Conservation (phyloP, 2,888 invertebrate species). For the Trypoxylon attenuatum region DNA sequence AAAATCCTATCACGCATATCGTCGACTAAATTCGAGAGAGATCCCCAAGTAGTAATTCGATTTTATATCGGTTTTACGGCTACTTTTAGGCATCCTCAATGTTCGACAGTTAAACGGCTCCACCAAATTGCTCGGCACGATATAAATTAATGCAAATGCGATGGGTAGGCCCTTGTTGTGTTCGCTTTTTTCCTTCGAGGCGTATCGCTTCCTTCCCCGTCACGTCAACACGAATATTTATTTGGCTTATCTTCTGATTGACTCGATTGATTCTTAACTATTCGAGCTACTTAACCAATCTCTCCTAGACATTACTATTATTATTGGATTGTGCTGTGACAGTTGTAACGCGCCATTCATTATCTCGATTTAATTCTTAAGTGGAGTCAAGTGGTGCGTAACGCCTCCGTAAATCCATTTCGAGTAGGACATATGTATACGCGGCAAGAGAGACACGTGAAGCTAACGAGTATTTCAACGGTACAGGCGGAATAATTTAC, state of each 20-base stretch:
- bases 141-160: background rate
- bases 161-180: too few species aligned
- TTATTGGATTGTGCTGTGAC: background rate
- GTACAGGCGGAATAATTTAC: too few species aligned
- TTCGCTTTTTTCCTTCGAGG: too few species aligned
- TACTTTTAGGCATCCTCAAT: background rate
- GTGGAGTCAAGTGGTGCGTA: background rate
- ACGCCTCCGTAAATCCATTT: conserved; percentile 1
- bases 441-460: too few species aligned
- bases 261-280: background rate
- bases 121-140: background rate
- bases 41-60: background rate
- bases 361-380: background rate
- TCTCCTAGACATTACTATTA: background rate
- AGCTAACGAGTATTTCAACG: too few species aligned
- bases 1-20: conserved; percentile 4
- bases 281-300: background rate
- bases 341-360: background rate
- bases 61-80: background rate
- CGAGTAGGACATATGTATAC: too few species aligned
- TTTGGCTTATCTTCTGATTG: background rate
- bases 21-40: background rate
- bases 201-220: too few species aligned
- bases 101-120: background rate
- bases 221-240: background rate